These are phyloP conservation scores for Cochlearius cochlearius DNA, from an alignment of 2,113 vertebrate species.

Conservation along the genomic window DNA sequence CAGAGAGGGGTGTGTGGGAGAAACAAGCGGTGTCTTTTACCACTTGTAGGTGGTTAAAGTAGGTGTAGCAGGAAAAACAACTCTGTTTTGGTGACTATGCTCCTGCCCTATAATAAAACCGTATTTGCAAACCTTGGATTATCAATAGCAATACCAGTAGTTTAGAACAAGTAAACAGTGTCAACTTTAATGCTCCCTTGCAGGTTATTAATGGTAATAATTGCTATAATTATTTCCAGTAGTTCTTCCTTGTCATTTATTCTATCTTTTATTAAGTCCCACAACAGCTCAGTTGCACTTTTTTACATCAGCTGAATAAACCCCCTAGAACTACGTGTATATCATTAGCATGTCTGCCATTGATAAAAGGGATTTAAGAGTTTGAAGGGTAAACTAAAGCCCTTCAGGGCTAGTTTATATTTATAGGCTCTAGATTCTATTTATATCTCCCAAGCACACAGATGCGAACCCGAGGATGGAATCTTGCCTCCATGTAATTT, in stretches of 20 bases:
- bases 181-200: not conserved
- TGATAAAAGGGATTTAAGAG: not conserved
- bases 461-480: not conserved
- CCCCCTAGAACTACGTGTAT: not conserved
- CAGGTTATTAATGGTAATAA: not conserved
- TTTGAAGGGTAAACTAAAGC: slow-evolving; percentile 7
- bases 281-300: not conserved
- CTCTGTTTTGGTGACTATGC: not conserved
- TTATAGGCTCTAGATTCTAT: not conserved
- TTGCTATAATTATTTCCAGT: not conserved
- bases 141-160: not conserved
- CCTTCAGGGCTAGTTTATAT: not conserved
- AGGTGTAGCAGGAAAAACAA: not conserved
- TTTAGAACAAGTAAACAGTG: not conserved
- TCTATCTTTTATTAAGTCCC: not conserved
- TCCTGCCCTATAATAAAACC: not conserved
- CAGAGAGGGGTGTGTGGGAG: not conserved
- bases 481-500: not conserved
- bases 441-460: not conserved
- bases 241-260: not conserved
- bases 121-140: not conserved
- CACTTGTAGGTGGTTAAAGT: not conserved
- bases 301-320: not conserved
- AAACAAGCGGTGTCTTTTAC: not conserved
- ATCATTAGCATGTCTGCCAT: not conserved